Evolutionary conservation across 2,797 vertebrate species (phyloP).

Genomic region (Ara ararauna): DNA sequence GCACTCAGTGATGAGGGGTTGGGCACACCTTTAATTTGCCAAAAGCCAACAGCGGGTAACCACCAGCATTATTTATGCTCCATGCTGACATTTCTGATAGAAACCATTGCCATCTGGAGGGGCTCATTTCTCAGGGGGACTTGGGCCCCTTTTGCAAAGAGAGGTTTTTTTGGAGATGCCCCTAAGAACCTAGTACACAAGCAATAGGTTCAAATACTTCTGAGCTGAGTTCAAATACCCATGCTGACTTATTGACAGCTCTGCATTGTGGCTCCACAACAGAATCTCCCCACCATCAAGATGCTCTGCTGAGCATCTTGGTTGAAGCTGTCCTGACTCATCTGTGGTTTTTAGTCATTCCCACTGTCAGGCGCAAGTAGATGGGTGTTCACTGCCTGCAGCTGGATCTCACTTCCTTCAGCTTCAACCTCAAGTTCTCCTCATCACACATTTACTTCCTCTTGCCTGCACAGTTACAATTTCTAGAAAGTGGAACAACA

Average conservation of each 20-base stretch:
- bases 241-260: fast-evolving
- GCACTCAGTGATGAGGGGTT: fast-evolving
- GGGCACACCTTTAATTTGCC: background rate
- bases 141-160: background rate
- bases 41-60: background rate
- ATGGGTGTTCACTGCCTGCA: background rate
- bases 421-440: background rate
- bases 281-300: background rate
- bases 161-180: background rate
- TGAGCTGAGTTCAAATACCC: background rate
- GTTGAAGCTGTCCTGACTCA: background rate
- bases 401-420: background rate
- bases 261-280: fast-evolving
- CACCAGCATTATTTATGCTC: background rate
- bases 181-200: background rate
- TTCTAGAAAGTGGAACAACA: background rate
- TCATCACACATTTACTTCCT: background rate
- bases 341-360: background rate
- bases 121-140: background rate
- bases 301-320: background rate
- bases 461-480: background rate
- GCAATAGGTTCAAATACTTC: background rate
- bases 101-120: background rate
- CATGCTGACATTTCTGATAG: background rate
- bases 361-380: background rate